These are phyloP conservation scores for Pseudococcus jackbeardsleyi DNA, from an alignment of 2,888 invertebrate genomes.

Conservation along the genomic window DNA sequence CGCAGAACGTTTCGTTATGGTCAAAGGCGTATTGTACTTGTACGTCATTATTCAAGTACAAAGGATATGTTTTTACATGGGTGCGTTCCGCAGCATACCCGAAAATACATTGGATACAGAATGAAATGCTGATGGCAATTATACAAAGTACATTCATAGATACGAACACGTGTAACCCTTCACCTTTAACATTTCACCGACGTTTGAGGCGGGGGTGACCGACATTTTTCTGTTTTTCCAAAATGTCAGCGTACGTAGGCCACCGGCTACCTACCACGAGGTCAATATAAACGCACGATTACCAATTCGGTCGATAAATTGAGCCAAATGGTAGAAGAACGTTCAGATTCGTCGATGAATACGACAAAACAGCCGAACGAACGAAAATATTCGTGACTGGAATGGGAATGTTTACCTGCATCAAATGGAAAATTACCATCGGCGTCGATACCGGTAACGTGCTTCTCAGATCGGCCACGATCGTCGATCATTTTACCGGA, in stretches of 20 bases:
- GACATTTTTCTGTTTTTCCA: background rate
- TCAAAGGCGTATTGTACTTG: background rate
- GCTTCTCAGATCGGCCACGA: background rate
- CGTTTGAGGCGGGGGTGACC: background rate
- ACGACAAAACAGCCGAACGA: background rate
- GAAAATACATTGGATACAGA: background rate
- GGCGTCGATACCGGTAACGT: background rate
- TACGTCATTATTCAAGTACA: background rate
- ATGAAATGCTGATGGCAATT: background rate
- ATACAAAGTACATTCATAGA: background rate
- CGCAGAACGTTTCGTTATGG: background rate
- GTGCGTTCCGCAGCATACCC: background rate
- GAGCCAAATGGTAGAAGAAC: background rate
- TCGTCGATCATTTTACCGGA: background rate
- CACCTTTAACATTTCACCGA: background rate
- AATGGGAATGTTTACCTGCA: background rate
- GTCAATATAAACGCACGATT: background rate
- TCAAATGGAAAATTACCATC: background rate
- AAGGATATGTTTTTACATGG: background rate
- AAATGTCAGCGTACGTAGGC: background rate
- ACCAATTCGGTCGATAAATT: background rate
- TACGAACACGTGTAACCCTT: background rate
- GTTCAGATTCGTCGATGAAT: background rate
- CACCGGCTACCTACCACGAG: background rate
- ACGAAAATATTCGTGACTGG: slow-evolving; percentile 2